phyloP scores from a whole-genome alignment of 2,888 invertebrate species.

The Malthinus flaveolus region DNA sequence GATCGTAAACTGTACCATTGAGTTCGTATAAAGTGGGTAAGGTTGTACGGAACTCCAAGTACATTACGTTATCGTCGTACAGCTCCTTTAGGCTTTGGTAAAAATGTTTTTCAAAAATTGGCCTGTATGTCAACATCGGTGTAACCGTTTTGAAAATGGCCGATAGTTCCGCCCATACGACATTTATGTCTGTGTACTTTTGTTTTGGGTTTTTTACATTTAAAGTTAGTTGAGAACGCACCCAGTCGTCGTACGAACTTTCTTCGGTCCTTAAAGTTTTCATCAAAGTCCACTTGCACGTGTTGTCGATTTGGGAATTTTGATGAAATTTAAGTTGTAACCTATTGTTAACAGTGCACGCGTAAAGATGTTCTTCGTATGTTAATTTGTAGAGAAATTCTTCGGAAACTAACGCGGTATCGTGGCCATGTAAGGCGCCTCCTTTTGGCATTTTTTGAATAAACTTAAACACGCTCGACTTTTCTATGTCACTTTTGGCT shows the following conservation, averaged over 20 bases:
- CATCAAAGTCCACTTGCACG: conserved; percentile 37
- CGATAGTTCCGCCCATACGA: conserved; percentile 64
- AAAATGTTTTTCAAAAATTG: conserved; percentile 68
- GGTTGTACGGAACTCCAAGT: conserved; percentile 69
- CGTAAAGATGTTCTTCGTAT: conserved; percentile 61
- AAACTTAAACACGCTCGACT: conserved; percentile 68
- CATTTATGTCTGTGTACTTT: conserved; percentile 59
- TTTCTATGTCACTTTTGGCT: conserved; percentile 61
- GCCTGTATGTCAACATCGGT: conserved; percentile 63
- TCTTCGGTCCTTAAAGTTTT: conserved; percentile 29
- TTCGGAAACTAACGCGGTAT: conserved; percentile 64
- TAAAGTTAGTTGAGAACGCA: conserved; percentile 62
- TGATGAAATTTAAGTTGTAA: conserved; percentile 47
- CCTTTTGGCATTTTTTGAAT: conserved; percentile 77
- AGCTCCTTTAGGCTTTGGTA: conserved; percentile 65
- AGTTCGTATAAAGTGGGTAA: conserved; percentile 68
- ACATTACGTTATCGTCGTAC: conserved; percentile 69
- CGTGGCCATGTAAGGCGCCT: conserved; percentile 70
- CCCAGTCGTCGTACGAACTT: conserved; percentile 39
- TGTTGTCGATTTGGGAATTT: conserved; percentile 20
- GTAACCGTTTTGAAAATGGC: conserved; percentile 59
- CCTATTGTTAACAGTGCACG: conserved; percentile 50
- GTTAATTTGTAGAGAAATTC: conserved; percentile 65
- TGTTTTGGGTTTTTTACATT: conserved; percentile 58
- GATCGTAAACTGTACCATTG: conserved; percentile 61